Percentiles rank a stretch among this genome's conserved stretches.
These are phyloP conservation scores for Lemur catta DNA, from an alignment of 2,797 vertebrate genomes.

Conservation along the genomic window DNA sequence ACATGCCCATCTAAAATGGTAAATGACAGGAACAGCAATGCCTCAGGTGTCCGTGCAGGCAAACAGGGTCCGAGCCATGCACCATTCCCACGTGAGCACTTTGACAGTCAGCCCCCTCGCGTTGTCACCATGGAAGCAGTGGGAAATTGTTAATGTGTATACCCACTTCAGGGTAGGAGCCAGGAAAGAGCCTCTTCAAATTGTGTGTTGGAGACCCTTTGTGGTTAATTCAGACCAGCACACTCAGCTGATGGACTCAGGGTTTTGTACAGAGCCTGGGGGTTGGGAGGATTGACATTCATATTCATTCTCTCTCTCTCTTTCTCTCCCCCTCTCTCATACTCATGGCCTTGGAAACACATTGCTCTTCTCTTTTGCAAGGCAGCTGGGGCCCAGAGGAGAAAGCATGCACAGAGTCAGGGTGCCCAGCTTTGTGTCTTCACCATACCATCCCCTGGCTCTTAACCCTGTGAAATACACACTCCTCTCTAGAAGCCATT, in stretches of 20 bases:
- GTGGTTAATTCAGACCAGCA: background rate
- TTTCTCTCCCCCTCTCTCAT: background rate
- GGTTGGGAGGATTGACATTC: background rate
- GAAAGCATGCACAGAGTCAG: background rate
- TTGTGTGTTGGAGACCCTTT: background rate
- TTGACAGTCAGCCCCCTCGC: background rate
- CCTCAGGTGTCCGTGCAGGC: background rate
- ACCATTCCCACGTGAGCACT: background rate
- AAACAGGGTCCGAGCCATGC: background rate
- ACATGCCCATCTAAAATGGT: slow-evolving; percentile 20
- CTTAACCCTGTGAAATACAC: background rate
- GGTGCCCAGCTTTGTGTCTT: background rate
- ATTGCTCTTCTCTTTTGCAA: background rate
- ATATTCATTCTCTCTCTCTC: background rate
- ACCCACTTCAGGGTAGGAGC: slow-evolving; percentile 12
- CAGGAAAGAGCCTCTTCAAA: slow-evolving; percentile 23
- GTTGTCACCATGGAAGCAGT: slow-evolving; percentile 52
- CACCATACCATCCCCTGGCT: background rate
- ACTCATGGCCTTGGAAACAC: background rate
- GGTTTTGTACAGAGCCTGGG: background rate
- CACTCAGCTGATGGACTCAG: background rate
- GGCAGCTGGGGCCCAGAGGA: background rate
- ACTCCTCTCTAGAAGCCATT: background rate
- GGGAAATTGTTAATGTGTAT: background rate
- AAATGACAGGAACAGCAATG: slow-evolving; percentile 57